phyloP scores from a whole-genome alignment of 2,113 vertebrate species.

The Ophiodon elongatus region DNA sequence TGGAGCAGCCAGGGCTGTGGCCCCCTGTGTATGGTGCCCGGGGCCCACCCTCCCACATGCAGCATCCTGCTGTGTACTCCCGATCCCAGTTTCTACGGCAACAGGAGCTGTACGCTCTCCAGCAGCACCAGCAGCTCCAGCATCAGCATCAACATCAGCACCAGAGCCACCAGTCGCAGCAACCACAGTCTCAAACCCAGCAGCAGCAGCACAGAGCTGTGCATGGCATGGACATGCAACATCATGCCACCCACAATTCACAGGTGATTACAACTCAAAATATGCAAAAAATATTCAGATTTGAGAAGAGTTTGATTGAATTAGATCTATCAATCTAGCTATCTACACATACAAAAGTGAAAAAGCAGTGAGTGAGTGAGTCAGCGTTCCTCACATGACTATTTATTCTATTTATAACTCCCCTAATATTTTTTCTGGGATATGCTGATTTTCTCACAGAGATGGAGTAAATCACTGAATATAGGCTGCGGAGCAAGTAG shows the following conservation, averaged over 20 bases:
- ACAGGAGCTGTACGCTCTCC: constrained; percentile 95
- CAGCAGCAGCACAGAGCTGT: constrained; percentile 79
- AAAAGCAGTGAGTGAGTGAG: constrained; percentile 11
- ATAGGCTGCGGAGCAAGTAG: constrained; percentile 13
- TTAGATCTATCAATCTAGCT: background rate
- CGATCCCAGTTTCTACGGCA: constrained; percentile 95
- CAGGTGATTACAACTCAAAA: constrained; percentile 73
- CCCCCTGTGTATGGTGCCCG: constrained; percentile 93
- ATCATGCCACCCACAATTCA: constrained; percentile 70
- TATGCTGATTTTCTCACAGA: constrained; percentile 43
- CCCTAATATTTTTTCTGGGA: constrained; percentile 28
- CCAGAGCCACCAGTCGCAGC: constrained; percentile 85
- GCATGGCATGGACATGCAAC: constrained; percentile 76
- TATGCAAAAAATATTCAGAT: background rate
- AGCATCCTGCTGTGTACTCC: constrained; percentile 93
- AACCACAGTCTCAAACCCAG: constrained; percentile 78
- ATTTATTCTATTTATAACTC: constrained; percentile 53
- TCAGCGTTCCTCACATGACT: constrained; percentile 38
- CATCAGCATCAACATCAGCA: constrained; percentile 83
- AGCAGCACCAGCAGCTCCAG: constrained; percentile 90
- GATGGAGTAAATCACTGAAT: constrained; percentile 14
- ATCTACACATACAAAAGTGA: background rate
- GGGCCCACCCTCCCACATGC: constrained; percentile 92
- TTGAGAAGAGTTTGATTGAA: background rate
- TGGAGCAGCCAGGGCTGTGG: constrained; percentile 97